Percentiles rank a stretch among this genome's conserved stretches.
phyloP scores from a whole-genome alignment of 2,888 invertebrate species.

The Patella depressa region DNA sequence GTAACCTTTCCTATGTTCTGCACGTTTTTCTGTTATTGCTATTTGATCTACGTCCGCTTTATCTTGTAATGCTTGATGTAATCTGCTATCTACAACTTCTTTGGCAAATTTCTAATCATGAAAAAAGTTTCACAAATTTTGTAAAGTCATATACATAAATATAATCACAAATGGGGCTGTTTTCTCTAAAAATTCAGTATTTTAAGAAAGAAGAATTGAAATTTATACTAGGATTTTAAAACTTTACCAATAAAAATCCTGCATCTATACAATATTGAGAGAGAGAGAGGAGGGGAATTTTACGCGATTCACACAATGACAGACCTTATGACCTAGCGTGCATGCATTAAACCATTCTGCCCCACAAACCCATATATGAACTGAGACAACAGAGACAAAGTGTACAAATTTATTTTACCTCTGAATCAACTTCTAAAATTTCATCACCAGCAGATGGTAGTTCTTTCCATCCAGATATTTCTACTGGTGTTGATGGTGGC shows the following conservation, averaged over 20 bases:
- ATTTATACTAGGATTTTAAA: too few species aligned
- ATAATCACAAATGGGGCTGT: neutral
- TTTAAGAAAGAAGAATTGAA: neutral
- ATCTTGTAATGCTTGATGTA: constrained; percentile 76
- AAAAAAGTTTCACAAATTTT: too few species aligned
- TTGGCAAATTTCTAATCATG: constrained; percentile 59
- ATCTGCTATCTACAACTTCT: constrained; percentile 80
- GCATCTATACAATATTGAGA: too few species aligned
- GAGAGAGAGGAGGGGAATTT: too few species aligned
- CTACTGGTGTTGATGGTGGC: constrained; percentile 85
- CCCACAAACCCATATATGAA: too few species aligned
- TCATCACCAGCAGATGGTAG: constrained; percentile 90
- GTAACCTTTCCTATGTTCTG: constrained; percentile 55
- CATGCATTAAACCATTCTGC: too few species aligned
- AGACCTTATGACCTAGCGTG: too few species aligned
- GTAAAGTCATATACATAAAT: neutral
- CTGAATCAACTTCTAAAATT: constrained; percentile 85
- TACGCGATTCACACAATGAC: too few species aligned
- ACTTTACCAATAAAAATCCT: too few species aligned
- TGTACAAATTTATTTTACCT: constrained; percentile 69
- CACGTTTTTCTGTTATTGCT: constrained; percentile 79
- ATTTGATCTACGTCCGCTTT: constrained; percentile 78
- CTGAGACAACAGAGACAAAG: too few species aligned
- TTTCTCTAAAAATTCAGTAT: neutral
- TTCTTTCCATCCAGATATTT: constrained; percentile 89